Percentiles rank a stretch among this genome's conserved stretches.
phyloP scores from a whole-genome alignment of 2,888 invertebrate species.

The Brachypalpus laphriformis region DNA sequence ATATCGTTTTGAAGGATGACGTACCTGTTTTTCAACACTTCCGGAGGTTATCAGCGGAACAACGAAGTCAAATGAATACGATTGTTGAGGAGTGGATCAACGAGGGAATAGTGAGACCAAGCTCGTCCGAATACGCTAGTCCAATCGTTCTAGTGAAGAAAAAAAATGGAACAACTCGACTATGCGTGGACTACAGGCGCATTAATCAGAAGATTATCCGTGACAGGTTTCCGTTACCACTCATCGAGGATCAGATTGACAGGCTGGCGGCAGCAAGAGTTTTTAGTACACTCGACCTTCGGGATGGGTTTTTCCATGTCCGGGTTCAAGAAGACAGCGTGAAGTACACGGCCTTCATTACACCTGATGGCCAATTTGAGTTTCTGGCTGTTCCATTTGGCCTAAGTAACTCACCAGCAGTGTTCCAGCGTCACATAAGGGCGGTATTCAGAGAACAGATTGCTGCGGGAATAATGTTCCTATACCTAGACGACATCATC shows the following conservation, averaged over 20 bases:
- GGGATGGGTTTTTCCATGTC: slow-evolving; percentile 79
- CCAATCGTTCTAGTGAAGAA: too few species aligned
- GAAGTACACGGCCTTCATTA: slow-evolving; percentile 76
- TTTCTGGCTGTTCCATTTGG: slow-evolving; percentile 76
- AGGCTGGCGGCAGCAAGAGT: slow-evolving; percentile 62
- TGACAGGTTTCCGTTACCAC: slow-evolving; percentile 74
- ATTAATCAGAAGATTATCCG: slow-evolving; percentile 65
- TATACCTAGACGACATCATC: slow-evolving; percentile 75
- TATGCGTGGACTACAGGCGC: slow-evolving; percentile 73
- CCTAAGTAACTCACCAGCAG: slow-evolving; percentile 28
- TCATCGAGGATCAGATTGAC: slow-evolving; percentile 76
- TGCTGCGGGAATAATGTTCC: background rate
- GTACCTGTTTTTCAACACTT: slow-evolving; percentile 28
- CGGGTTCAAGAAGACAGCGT: slow-evolving; percentile 72
- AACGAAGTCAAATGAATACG: slow-evolving; percentile 3
- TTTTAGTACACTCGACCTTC: slow-evolving; percentile 76
- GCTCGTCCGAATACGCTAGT: slow-evolving; percentile 62
- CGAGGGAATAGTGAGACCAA: slow-evolving; percentile 47
- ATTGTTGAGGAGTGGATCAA: slow-evolving; percentile 26
- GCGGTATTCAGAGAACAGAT: slow-evolving; percentile 32
- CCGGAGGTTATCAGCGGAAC: slow-evolving; percentile 16
- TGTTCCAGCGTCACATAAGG: slow-evolving; percentile 35
- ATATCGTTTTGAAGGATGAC: slow-evolving; percentile 23
- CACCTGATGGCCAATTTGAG: slow-evolving; percentile 76
- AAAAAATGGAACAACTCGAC: slow-evolving; percentile 55